Evolutionary conservation across 1,140 invertebrate genomes (phyloP).

Genomic region (Potamilus streckersoni): DNA sequence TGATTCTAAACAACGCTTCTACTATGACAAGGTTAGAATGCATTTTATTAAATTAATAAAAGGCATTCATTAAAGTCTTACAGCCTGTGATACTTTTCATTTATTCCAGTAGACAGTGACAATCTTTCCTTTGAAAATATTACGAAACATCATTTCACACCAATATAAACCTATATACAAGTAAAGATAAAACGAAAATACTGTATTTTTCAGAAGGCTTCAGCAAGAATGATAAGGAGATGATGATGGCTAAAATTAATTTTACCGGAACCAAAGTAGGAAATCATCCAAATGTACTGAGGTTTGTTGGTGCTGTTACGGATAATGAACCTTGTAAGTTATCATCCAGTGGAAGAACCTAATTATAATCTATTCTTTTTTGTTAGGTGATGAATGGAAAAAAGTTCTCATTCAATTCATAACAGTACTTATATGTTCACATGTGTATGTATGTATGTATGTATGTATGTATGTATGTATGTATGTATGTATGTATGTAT

Average conservation of each 20-base stretch:
- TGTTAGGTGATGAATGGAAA: too few relatives aligned
- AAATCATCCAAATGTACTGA: slow-evolving; percentile 44
- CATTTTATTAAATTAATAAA: background rate
- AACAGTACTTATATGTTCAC: too few relatives aligned
- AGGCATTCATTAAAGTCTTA: too few relatives aligned
- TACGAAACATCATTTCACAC: background rate
- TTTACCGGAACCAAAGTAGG: slow-evolving; percentile 45
- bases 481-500: too few relatives aligned
- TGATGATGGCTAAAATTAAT: slow-evolving; percentile 59
- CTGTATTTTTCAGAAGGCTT: slow-evolving; percentile 24
- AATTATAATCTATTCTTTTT: too few relatives aligned
- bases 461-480: too few relatives aligned
- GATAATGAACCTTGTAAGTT: slow-evolving; percentile 40
- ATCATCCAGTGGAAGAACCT: background rate
- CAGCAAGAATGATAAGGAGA: slow-evolving; percentile 32
- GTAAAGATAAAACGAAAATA: background rate
- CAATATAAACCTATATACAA: too few relatives aligned
- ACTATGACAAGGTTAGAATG: background rate
- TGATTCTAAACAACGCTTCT: background rate
- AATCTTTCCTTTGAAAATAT: background rate
- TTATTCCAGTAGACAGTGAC: background rate
- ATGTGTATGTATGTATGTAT: too few relatives aligned
- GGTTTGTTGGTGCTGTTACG: slow-evolving; percentile 49
- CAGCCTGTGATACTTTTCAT: too few relatives aligned
- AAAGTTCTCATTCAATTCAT: too few relatives aligned